Percentiles rank a stretch among this genome's conserved stretches.
Evolutionary conservation across 1,140 invertebrate species (phyloP).

Genomic region (Drosophila repletoides): DNA sequence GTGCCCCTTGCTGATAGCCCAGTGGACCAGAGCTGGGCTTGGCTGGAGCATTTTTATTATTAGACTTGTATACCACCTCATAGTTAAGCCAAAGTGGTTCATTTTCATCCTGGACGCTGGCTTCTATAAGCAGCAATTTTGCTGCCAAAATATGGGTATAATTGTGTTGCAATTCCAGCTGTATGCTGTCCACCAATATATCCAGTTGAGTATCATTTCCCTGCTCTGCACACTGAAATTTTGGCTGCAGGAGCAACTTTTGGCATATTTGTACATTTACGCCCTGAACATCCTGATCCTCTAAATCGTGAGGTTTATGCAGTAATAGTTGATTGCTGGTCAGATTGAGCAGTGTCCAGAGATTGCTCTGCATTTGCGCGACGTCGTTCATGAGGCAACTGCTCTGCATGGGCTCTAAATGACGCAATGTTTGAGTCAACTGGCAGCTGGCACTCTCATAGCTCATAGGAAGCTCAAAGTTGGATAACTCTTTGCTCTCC

Average conservation of each 20-base stretch:
- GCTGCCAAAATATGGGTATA: conserved; percentile 52
- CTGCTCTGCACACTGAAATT: conserved; percentile 7
- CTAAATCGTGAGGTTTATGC: conserved; percentile 31
- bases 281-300: conserved; percentile 29
- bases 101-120: not conserved
- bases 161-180: conserved; percentile 54
- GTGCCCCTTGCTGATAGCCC: conserved; percentile 60
- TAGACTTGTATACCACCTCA: conserved; percentile 13
- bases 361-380: conserved; percentile 26
- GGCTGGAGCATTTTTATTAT: not conserved
- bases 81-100: conserved; percentile 42
- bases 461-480: conserved; percentile 57
- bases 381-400: conserved; percentile 42
- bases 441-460: conserved; percentile 54
- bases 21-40: conserved; percentile 62
- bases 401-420: conserved; percentile 49
- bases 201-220: conserved; percentile 38
- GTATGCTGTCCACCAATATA: conserved; percentile 26
- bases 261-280: conserved; percentile 46
- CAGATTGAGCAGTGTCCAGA: conserved; percentile 46
- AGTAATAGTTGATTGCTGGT: conserved; percentile 44
- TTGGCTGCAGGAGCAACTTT: not conserved
- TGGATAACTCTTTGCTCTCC: conserved; percentile 30
- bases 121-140: conserved; percentile 21
- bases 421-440: conserved; percentile 44